phyloP scores from a whole-genome alignment of 2,113 vertebrate genomes.

The Hydrochoerus hydrochaeris region DNA sequence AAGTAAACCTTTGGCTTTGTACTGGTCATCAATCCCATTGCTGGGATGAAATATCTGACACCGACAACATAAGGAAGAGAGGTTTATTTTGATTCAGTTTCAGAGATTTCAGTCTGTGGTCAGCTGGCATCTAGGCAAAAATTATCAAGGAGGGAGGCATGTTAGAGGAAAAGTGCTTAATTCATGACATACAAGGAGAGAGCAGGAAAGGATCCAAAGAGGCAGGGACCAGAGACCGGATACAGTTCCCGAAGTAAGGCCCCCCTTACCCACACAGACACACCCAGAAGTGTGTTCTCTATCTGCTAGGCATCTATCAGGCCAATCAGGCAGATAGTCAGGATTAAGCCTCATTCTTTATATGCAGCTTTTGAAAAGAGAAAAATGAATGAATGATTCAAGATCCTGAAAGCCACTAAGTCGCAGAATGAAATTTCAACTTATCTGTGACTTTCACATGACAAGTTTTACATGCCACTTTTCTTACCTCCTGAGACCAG shows the following conservation, averaged over 20 bases:
- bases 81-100: not conserved
- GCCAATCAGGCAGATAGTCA: not conserved
- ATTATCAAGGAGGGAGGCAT: not conserved
- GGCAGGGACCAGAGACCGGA: not conserved
- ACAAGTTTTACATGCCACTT: no score
- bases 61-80: not conserved
- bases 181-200: not conserved
- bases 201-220: not conserved
- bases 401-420: not conserved
- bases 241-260: not conserved
- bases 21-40: not conserved
- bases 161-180: not conserved
- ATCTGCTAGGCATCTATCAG: not conserved
- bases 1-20: not conserved
- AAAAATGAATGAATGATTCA: conserved; percentile 7
- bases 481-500: no score
- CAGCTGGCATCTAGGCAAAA: not conserved
- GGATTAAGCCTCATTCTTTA: not conserved
- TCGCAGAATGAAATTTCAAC: no score
- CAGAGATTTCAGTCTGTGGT: not conserved
- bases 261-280: not conserved
- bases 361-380: not conserved
- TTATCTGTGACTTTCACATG: no score
- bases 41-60: not conserved
- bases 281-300: not conserved